Percentiles rank a stretch among this genome's conserved stretches.
phyloP scores from a whole-genome alignment of 2,888 invertebrate genomes.

The Eubasilissa splendida region DNA sequence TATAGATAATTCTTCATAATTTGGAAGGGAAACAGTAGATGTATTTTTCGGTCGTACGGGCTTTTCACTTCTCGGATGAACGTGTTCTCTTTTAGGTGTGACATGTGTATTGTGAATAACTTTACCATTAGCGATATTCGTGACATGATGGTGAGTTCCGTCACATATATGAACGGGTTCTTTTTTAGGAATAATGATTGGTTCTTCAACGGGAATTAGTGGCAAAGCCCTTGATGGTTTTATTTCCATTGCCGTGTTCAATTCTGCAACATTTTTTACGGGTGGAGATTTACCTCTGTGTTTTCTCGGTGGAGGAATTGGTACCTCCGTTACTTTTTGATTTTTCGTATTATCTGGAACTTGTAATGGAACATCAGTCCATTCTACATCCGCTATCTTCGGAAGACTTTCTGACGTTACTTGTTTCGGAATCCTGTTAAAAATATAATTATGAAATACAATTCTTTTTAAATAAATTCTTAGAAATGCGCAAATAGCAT shows the following conservation, averaged over 20 bases:
- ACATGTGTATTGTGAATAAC: constrained; percentile 49
- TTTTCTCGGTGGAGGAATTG: constrained; percentile 65
- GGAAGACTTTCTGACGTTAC: not conserved
- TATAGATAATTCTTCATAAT: constrained; percentile 68
- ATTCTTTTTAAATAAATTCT: not conserved
- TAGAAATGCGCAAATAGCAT: no score
- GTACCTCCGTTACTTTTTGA: constrained; percentile 60
- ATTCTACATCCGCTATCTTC: constrained; percentile 60
- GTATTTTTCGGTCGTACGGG: constrained; percentile 65
- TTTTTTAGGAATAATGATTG: constrained; percentile 64
- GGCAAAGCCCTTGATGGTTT: constrained; percentile 45
- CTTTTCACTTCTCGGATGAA: constrained; percentile 43
- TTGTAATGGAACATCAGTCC: constrained; percentile 72
- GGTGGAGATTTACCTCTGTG: constrained; percentile 61
- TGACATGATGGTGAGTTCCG: constrained; percentile 62
- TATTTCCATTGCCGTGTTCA: constrained; percentile 55
- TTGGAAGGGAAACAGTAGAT: constrained; percentile 71
- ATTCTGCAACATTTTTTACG: constrained; percentile 64
- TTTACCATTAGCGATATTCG: constrained; percentile 59
- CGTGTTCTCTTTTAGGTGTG: constrained; percentile 40
- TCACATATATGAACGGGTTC: constrained; percentile 64
- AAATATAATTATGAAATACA: no score
- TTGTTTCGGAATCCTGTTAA: no score
- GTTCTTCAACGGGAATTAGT: constrained; percentile 62
- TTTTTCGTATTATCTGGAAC: constrained; percentile 64